Evolutionary conservation across 2,797 vertebrate genomes (phyloP).

Genomic region (Miichthys miiuy): DNA sequence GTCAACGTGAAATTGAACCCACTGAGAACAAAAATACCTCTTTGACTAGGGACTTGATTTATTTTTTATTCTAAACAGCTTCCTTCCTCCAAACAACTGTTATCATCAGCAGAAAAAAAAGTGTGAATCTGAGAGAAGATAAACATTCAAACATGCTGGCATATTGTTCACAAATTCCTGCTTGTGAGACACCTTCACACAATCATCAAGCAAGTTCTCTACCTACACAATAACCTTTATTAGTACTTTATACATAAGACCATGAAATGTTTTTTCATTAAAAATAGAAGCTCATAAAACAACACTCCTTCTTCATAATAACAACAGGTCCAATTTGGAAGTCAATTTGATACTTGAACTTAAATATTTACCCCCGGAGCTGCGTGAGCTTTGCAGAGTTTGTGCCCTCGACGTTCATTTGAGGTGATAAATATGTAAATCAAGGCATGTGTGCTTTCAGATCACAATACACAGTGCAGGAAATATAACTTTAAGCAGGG

Average conservation of each 20-base stretch:
- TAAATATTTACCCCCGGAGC: not conserved
- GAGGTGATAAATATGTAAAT: constrained; percentile 32
- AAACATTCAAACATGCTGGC: not conserved
- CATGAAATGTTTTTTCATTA: not conserved
- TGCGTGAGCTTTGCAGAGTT: not conserved
- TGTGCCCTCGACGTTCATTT: constrained; percentile 11
- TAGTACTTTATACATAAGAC: not conserved
- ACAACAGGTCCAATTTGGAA: not conserved
- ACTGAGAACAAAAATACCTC: constrained; percentile 21
- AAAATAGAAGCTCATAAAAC: not conserved
- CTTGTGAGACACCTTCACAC: constrained; percentile 6
- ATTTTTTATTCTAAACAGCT: constrained; percentile 30
- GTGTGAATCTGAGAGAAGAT: constrained; percentile 2
- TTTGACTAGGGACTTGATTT: constrained; percentile 24
- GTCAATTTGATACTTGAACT: not conserved
- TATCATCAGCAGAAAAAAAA: constrained; percentile 11
- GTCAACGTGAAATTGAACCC: constrained; percentile 19
- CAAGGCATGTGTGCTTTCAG: not conserved
- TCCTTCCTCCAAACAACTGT: constrained; percentile 23
- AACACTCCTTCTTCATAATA: not conserved
- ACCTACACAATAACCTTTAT: not conserved
- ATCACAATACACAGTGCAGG: not conserved
- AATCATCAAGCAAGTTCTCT: constrained; percentile 1
- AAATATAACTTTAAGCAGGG: constrained; percentile 8
- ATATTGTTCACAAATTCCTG: not conserved